A percentile compares a stretch with the other conserved stretches of the same genome.
Conservation (phyloP, 1,140 invertebrate genomes). For the Rhagoletis pomonella region DNA sequence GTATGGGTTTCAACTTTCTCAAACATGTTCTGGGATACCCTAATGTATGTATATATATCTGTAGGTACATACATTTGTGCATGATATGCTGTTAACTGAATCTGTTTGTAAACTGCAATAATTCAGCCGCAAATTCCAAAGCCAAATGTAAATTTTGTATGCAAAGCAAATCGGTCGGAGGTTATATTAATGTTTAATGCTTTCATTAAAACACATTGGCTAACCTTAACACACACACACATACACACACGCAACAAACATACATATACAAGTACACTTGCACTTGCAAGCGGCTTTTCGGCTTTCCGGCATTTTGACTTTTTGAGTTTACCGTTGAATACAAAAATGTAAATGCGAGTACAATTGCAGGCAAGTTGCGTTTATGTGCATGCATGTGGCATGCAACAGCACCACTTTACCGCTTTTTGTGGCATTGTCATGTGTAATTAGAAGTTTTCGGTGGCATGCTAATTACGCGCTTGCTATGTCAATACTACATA, state of each 20-base stretch:
- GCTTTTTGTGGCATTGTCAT: constrained; percentile 48
- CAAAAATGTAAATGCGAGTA: constrained; percentile 5
- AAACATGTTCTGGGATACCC: background rate
- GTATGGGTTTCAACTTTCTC: too few species aligned
- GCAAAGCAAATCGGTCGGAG: constrained; percentile 30
- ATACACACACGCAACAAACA: background rate
- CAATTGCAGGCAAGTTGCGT: constrained; percentile 12
- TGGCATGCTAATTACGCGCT: constrained; percentile 27
- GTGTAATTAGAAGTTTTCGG: constrained; percentile 49
- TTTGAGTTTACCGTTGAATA: background rate
- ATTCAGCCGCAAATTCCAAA: background rate
- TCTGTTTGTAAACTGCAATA: background rate
- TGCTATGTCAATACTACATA: background rate
- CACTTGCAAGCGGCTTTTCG: background rate
- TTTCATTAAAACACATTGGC: constrained; percentile 45
- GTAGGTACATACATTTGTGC: background rate
- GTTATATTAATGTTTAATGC: constrained; percentile 44
- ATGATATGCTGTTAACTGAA: too few species aligned
- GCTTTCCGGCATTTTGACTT: background rate
- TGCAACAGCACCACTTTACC: constrained; percentile 24
- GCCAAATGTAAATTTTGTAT: constrained; percentile 27
- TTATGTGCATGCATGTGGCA: constrained; percentile 35
- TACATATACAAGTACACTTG: background rate
- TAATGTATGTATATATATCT: background rate
- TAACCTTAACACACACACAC: background rate